Evolutionary conservation across 2,888 invertebrate genomes (phyloP).

Genomic region (Acrobasis suavella): DNA sequence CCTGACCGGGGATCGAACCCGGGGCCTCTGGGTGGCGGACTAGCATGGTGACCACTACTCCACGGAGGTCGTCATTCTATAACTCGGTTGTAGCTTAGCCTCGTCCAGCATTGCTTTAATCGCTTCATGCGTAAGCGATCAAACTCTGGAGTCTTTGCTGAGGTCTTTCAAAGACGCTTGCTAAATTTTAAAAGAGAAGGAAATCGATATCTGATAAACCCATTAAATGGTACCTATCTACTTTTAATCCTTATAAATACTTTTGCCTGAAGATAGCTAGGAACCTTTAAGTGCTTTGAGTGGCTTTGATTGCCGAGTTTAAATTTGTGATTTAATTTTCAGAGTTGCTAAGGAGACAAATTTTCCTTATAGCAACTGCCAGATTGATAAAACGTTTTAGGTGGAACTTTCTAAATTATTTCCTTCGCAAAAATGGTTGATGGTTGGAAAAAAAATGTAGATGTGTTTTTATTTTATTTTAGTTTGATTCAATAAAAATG

Average conservation of each 20-base stretch:
- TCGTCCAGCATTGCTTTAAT: too few species aligned
- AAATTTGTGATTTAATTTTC: not conserved
- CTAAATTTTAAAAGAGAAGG: not conserved
- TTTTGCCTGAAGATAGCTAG: not conserved
- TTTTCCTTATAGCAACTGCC: not conserved
- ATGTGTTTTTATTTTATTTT: too few species aligned
- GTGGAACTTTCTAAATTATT: not conserved
- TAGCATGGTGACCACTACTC: too few species aligned
- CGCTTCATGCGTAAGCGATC: too few species aligned
- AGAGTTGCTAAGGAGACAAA: not conserved
- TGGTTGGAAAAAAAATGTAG: too few species aligned
- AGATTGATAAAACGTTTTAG: not conserved
- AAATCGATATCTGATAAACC: not conserved
- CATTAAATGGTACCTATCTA: not conserved
- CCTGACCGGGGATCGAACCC: too few species aligned
- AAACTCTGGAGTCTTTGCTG: too few species aligned
- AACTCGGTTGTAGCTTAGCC: too few species aligned
- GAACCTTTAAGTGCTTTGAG: not conserved
- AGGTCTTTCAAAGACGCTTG: too few species aligned
- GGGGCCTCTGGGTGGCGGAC: too few species aligned
- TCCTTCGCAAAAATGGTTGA: not conserved
- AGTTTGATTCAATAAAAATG: too few species aligned
- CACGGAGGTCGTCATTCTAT: too few species aligned
- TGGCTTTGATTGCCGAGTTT: not conserved
- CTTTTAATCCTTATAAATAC: not conserved